A percentile compares a stretch with the other conserved stretches of the same genome.
Conservation (phyloP, 1,140 invertebrate genomes). For the Drosophila leontia region DNA sequence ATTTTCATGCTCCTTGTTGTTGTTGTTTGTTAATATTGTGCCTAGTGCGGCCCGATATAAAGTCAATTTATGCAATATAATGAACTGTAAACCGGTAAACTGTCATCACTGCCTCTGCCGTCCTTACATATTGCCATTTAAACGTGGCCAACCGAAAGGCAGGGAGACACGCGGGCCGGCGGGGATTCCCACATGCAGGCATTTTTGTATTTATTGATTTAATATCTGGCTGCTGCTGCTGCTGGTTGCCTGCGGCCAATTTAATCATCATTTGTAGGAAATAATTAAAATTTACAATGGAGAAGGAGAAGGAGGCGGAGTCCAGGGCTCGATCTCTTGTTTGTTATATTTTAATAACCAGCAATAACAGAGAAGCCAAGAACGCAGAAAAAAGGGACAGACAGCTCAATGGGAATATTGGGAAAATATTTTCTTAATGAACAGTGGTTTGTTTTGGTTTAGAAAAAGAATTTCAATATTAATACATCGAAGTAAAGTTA, state of each 20-base stretch:
- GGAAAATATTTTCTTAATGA: slow-evolving; percentile 5
- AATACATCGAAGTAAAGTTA: background rate
- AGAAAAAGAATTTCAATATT: background rate
- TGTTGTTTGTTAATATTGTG: slow-evolving; percentile 57
- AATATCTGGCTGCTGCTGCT: slow-evolving; percentile 64
- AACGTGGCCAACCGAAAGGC: slow-evolving; percentile 43
- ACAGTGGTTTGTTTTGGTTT: background rate
- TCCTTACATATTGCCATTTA: slow-evolving; percentile 61
- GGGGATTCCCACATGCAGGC: slow-evolving; percentile 23
- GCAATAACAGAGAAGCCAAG: slow-evolving; percentile 41
- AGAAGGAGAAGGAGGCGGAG: slow-evolving; percentile 34
- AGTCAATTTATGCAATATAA: slow-evolving; percentile 78
- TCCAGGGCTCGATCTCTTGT: slow-evolving; percentile 27
- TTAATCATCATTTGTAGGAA: slow-evolving; percentile 82
- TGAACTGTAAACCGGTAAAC: slow-evolving; percentile 81
- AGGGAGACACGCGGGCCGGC: background rate
- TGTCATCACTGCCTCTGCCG: slow-evolving; percentile 63
- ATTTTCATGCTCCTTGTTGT: slow-evolving; percentile 41
- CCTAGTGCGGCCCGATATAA: slow-evolving; percentile 60
- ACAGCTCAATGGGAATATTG: slow-evolving; percentile 55
- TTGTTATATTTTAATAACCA: slow-evolving; percentile 68
- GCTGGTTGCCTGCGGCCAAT: slow-evolving; percentile 68
- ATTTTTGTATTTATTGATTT: slow-evolving; percentile 71
- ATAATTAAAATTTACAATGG: slow-evolving; percentile 81
- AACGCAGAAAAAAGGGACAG: background rate